These are phyloP conservation scores for Morpho helenor DNA, from an alignment of 2,888 invertebrate species.

Conservation along the genomic window DNA sequence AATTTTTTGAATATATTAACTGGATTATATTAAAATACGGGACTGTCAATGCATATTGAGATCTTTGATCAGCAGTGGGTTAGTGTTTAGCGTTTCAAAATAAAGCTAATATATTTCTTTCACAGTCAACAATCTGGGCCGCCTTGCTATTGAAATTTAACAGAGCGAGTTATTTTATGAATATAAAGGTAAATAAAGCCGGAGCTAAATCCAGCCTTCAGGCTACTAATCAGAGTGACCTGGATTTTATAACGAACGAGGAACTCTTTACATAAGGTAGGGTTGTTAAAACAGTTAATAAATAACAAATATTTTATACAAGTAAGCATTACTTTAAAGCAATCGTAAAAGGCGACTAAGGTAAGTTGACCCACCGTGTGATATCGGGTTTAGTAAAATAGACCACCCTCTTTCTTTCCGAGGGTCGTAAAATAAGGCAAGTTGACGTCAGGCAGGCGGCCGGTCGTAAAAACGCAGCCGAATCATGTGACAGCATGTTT, in stretches of 20 bases:
- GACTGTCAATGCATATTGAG: too few species aligned
- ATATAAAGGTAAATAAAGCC: slow-evolving; percentile 9
- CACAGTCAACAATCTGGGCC: slow-evolving; percentile 7
- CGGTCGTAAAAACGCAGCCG: too few species aligned
- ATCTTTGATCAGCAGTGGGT: too few species aligned
- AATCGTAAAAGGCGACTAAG: too few species aligned
- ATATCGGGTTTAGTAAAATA: too few species aligned
- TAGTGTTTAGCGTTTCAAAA: background rate
- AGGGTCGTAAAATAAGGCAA: too few species aligned
- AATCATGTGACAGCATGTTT: too few species aligned
- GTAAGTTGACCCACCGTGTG: too few species aligned
- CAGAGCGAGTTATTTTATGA: slow-evolving; percentile 4
- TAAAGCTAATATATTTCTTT: background rate
- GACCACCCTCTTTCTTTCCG: too few species aligned
- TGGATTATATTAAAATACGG: too few species aligned
- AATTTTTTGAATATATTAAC: too few species aligned
- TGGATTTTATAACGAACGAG: slow-evolving; percentile 20
- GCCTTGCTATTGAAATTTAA: slow-evolving; percentile 9
- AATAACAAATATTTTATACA: background rate
- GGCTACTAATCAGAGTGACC: slow-evolving; percentile 25
- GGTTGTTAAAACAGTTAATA: background rate
- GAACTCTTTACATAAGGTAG: slow-evolving; percentile 2
- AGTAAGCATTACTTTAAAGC: background rate
- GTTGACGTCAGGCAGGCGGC: too few species aligned
- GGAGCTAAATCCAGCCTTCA: slow-evolving; percentile 11